Conservation (phyloP, 1,140 invertebrate genomes). For the Drosophila littoralis region DNA sequence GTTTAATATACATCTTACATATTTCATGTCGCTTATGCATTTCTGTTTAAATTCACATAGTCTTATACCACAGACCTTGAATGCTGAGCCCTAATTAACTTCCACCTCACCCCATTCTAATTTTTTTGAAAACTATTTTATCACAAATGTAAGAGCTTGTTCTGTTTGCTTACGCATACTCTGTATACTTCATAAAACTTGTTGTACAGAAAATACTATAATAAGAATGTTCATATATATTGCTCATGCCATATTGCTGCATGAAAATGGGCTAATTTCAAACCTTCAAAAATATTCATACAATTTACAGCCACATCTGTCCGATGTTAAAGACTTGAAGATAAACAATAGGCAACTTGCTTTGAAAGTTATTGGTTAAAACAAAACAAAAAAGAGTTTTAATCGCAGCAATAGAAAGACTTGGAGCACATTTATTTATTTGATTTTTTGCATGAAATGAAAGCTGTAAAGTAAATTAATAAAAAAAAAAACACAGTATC, state of each 20-base stretch:
- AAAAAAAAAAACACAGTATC: too few species aligned
- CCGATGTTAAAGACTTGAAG: too few species aligned
- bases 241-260: too few species aligned
- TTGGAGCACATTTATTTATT: background rate
- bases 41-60: background rate
- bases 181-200: background rate
- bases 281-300: too few species aligned
- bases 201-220: too few species aligned
- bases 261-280: too few species aligned
- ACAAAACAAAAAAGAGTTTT: background rate
- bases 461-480: too few species aligned
- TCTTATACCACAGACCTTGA: background rate
- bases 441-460: background rate
- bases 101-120: background rate
- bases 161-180: background rate
- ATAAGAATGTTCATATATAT: too few species aligned
- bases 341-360: too few species aligned
- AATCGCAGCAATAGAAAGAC: background rate
- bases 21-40: slow-evolving; percentile 18
- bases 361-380: background rate
- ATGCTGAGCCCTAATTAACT: too few species aligned
- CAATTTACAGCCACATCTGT: too few species aligned
- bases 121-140: background rate
- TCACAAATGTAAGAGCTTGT: background rate
- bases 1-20: slow-evolving; percentile 6